Base-by-base conservation (phyloP, 2,113 vertebrate genomes). In the Ahaetulla prasina region DNA sequence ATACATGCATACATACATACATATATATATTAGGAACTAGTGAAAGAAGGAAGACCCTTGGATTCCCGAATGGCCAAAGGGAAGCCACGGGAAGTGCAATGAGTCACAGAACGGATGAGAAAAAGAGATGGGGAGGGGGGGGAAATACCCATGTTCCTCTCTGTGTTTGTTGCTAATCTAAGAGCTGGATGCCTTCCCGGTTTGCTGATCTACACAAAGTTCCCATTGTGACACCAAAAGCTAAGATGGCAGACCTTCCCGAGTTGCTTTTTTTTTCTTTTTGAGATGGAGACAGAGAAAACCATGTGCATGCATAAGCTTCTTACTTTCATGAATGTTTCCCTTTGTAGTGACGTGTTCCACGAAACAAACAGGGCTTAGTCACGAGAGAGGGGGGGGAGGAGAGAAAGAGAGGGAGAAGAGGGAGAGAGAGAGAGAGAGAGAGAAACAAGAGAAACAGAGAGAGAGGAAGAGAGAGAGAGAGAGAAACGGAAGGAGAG, bases 241-340 rank as follows among this genome's bases (percentile, higher is more conserved):
- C 96, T 95, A 96, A 97, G 97, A 97, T 98, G 97, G 97, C 96
- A 97, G 96, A 35, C 94, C 96, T 95, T 95, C 96, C 96, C 91
- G 96, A 94, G 96, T 95, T 93, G 97, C 97, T 97, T 96, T 97
- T 97, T 97, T 95, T n/a, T n/a, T n/a, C n/a, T n/a, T n/a, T n/a
- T 49, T 85, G 88, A 89, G 96, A 97, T 97, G 98, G 96, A 96
- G 96, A 97, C 97, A 97, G 50, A 93, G 96, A 92, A 96, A 98
- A 98, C 96, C 96, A n/a, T 96, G 97, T 98, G 97, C 97, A 97
- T 97, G 97, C 97, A 98, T 97, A 98, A 98, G 97, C 97, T 96
- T 98, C 97, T 98, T 98, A 97, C 97, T 98, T 98, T 97, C 96
- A 97, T 98, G 97, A 98, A 97, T 98, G 97, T 97, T 96, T 97